Base-by-base conservation (phyloP, 1,140 invertebrate species). In the Goniozus legneri region DNA sequence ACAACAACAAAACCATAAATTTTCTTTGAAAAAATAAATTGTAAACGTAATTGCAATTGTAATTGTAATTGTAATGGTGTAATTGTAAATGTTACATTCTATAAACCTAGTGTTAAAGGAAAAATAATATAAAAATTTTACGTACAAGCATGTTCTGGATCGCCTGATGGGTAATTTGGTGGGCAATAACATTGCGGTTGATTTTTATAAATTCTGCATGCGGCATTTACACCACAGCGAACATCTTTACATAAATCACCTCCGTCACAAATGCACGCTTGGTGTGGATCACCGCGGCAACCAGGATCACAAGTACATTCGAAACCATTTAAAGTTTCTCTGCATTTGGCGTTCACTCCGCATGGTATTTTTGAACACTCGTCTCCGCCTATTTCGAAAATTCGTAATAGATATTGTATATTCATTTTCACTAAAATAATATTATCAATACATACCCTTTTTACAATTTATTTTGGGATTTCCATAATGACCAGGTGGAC, bases 111-210 rank as follows among this genome's bases (percentile, higher is more conserved):
- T 2, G n/a, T 46, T n/a, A 38, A 10, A 8, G 8, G 24, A 24
- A n/a, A 8, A 44, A 20, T 16, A 30, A 36, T 30, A 41, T 27
- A 32, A 19, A n/a, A 46, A 44, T n/a, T n/a, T n/a, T 53, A 67
- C 67, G 84, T 81, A 92, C 91, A 94, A 82, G 88, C 82, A 54
- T 85, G 82, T 55, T 85, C 83, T 8, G 91, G 88, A 80, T 95
- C 88, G 32, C 92, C 92, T 38, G 83, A 78, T 20, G 90, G 89
- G 71, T 82, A 88, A 58, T 85, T 83, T 12, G 82, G 70, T 33
- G 90, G 90, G 65, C 92, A 95, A 64, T 86, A 89, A 62, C 92
- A 95, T 60, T 89, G 82, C 0, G 88, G 80, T 52, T 83, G 77
- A 44, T 80, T 79, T 33, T 81, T 75, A 19, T 82, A 73, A 20